Base-by-base conservation (phyloP, 2,888 invertebrate species). In the Hypsopygia costalis region DNA sequence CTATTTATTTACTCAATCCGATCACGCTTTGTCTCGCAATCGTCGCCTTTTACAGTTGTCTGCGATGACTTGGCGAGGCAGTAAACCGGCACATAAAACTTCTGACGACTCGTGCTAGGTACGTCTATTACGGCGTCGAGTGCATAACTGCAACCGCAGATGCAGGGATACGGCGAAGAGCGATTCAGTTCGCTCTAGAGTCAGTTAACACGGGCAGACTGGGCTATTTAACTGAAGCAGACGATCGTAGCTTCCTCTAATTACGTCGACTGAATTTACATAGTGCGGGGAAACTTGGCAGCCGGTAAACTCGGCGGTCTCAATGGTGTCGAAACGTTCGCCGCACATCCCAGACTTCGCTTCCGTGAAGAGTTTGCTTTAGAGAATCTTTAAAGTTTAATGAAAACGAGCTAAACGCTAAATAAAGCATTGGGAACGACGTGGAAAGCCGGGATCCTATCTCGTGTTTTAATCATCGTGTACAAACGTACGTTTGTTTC, bases 1-100 rank as follows among this genome's bases (percentile, higher is more conserved):
- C 80, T 80, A 80, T 81, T 82, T 83, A 81, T 82, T 78, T 81
- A 81, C 77, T 75, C 73, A 82, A 85, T 81, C 78, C 76, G 80
- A 85, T 82, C 81, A 81, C 81, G 79, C 75, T 77, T 80, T 78
- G 78, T 77, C 78, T 78, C 67, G 71, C 80, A 80, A 81, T 80
- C 76, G 72, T 77, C 70, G 69, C 70, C 70, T 75, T 80, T 81
- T 77, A 76, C 74, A 69, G 71, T 65, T 58, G 65, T 70, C 75
- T 72, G 59, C 73, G 62, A 69, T 65, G 70, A 71, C 69, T 70
- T 59, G 59, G 55, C 61, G 64, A 52, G 55, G 74, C 62, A 62
- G 64, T 80, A 78, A 80, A 81, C 69, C 60, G 49, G 53, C 59
- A 62, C 67, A 77, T 79, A 80, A 78, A 81, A 75, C 62, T 71